Base-by-base conservation (phyloP, 2,888 invertebrate species). In the Gortyna flavago region DNA sequence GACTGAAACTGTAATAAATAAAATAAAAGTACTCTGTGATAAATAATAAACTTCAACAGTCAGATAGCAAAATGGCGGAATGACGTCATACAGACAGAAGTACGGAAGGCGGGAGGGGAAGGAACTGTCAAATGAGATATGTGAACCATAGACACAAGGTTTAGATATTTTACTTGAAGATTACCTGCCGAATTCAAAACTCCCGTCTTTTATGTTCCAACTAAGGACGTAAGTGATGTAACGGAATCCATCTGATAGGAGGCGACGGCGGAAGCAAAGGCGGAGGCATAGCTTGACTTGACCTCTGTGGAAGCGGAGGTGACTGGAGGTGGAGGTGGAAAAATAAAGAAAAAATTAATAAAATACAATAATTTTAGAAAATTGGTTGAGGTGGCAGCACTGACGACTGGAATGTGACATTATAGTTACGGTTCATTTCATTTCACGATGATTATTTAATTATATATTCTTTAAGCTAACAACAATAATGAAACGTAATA, bases 361-460 rank as follows among this genome's bases (percentile, higher is more conserved):
- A 54, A 25, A 54, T 35, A n/a, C 61, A 48, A 16, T 51, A 2
- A 64, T 5, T 32, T 7, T 57, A 65, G 59, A 21, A 71, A 38
- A 44, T 48, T 0, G 0, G 0, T 18, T 32, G 6, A 38, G 41
- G 9, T 77, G 77, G 78, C 65, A 83, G 21, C 51, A 82, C 75
- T 57, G n/a, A 59, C 0, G 16, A 59, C 0, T 75, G 16, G 7
- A 32, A 64, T 29, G 5, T 78, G 54, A 38, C 77, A 78, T 21
- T n/a, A 2, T 29, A 25, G 16, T 18, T 57, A 7, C 70, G 69
- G 11, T 77, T 77, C 32, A 65, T 59, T 77, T 77, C 32, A 65
- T 59, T 80, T 70, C 44, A 70, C 0, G 64, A 0, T 51, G 59
- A 38, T 51, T 59, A 9, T 44, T 44, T 18, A 18, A 32, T 57